Evolutionary conservation across 2,113 vertebrate genomes (phyloP), one percentile per base, ranked within the genome.

Genomic region (Chlorodrepanis virens): DNA sequence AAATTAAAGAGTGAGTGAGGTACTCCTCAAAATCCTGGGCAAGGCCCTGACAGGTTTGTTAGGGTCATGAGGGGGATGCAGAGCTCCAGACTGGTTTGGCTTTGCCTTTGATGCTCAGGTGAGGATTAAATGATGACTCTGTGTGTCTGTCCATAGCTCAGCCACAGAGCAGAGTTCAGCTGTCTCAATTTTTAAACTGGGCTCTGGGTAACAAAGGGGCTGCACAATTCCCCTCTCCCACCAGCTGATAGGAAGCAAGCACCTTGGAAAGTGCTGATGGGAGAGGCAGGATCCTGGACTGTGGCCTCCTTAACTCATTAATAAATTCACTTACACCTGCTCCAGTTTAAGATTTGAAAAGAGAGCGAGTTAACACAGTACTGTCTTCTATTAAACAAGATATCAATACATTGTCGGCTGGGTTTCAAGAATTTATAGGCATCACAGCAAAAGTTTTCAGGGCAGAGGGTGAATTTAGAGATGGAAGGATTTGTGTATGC

Each of bases 341-440:
- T 87, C 5, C 27, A 17, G 5, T 24, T 40, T 10, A 52, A 78
- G 65, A 35, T 23, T n/a, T 50, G 35, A 28, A 45, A 84, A 77
- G 69, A 47, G 3, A 13, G 14, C 0, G 3, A n/a, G 22, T 75
- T 83, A 29, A 29, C 0, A 3, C 11, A 20, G 3, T 70, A 6
- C 9, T 5, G 6, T 39, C 24, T 44, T 24, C n/a, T 69, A 53
- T 57, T 77, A 49, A 72, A 40, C 21, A 65, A 54, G 22, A 0
- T 53, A 80, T 9, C 50, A 20, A 15, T 11, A 25, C 45, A 8
- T 42, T 4, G 2, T 17, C 29, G n/a, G 53, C 6, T 57, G 10
- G 7, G 39, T 72, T 60, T 61, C 39, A 61, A 42, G 28, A 29
- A 74, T 53, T 52, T 72, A 1, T 15, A 57, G 47, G 25, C 42